phyloP scores from a whole-genome alignment of 2,797 vertebrate genomes.

The Ammospiza maritima region DNA sequence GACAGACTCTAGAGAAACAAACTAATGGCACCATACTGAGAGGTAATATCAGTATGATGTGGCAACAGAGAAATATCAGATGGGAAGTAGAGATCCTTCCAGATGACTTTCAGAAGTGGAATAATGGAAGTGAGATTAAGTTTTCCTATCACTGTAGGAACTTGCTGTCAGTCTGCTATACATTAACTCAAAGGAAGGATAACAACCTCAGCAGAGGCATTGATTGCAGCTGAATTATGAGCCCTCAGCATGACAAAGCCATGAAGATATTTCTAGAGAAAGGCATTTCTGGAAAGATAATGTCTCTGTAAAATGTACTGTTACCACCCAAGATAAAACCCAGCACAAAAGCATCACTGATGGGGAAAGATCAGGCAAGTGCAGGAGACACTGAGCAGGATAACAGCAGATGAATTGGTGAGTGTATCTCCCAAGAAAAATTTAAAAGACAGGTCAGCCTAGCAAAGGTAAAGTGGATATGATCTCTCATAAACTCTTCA shows the following conservation, averaged over 20 bases:
- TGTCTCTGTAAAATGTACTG: not conserved
- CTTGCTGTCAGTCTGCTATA: not conserved
- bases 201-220: not conserved
- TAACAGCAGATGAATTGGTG: not conserved
- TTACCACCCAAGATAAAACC: not conserved
- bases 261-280: conserved; percentile 24
- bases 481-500: not conserved
- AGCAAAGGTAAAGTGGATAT: not conserved
- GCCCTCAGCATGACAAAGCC: not conserved
- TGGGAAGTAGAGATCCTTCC: not conserved
- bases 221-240: conserved; percentile 36
- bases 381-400: not conserved
- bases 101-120: not conserved
- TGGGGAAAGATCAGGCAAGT: not conserved
- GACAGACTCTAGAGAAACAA: not conserved
- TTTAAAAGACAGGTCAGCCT: not conserved
- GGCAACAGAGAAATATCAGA: not conserved
- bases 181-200: not conserved
- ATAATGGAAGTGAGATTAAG: not conserved
- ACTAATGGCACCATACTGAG: not conserved
- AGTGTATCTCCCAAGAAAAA: not conserved
- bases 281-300: conserved; percentile 49
- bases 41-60: not conserved
- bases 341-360: not conserved
- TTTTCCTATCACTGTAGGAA: not conserved